These are phyloP conservation scores for Sthenelais limicola DNA, from an alignment of 2,888 invertebrate genomes.

Conservation along the genomic window DNA sequence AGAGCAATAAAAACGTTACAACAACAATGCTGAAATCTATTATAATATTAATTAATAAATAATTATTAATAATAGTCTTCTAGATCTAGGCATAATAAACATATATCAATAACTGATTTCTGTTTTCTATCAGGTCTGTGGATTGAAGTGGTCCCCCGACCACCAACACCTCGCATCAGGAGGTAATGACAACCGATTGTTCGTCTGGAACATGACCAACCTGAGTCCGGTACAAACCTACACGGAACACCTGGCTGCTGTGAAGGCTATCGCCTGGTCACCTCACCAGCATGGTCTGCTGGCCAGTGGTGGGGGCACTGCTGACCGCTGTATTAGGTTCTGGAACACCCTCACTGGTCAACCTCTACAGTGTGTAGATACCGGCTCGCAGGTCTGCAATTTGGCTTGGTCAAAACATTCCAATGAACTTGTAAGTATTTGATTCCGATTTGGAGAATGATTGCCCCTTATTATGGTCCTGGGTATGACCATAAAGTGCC, in stretches of 20 bases:
- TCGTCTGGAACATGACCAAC: conserved; percentile 81
- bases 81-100: too few relatives aligned
- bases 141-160: conserved; percentile 98
- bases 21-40: too few relatives aligned
- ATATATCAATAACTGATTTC: too few relatives aligned
- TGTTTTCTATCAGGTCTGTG: conserved; percentile 87
- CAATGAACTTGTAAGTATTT: conserved; percentile 84
- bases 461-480: too few relatives aligned
- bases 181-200: conserved; percentile 96
- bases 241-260: conserved; percentile 73
- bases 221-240: conserved; percentile 76
- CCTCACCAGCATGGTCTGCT: conserved; percentile 93
- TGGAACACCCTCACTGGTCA: conserved; percentile 81
- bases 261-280: conserved; percentile 91
- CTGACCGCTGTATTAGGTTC: conserved; percentile 83
- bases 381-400: conserved; percentile 95
- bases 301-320: conserved; percentile 97
- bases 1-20: too few relatives aligned
- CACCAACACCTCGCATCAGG: conserved; percentile 97
- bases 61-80: too few relatives aligned
- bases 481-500: too few relatives aligned
- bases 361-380: conserved; percentile 87
- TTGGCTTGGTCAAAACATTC: conserved; percentile 95
- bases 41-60: too few relatives aligned
- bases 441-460: too few relatives aligned